Evolutionary conservation across 1,140 invertebrate species (phyloP), one percentile per base, ranked within the genome.

Genomic region (Samia ricini): DNA sequence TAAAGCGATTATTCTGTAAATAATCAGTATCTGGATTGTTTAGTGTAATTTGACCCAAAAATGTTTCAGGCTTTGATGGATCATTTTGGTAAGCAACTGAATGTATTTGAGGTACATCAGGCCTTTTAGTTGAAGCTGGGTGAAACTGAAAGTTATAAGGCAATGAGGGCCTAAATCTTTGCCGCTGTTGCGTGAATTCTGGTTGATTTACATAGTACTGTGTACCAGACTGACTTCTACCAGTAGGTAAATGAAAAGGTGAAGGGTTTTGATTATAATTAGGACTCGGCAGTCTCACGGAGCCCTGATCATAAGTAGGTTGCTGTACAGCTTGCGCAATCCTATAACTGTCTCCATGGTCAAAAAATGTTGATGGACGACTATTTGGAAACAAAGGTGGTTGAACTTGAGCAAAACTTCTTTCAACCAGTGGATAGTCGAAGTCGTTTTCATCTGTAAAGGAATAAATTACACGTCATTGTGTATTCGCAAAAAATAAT

Each of bases 31-130:
- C 91, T 21, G 92, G 92, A 76, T 91, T 92, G 64, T 92, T 91
- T 62, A 92, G 79, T 36, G 92, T 92, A 48, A 93, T 92, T 85
- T 93, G 91, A 12, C 92, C 92, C 24, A 93, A 76, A 70, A 92
- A 93, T 18, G 91, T 92, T 83, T 93, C 92, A 55, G 90, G 91
- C 74, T 92, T 91, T 6, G 91, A 91, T 3, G 92, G 91, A 70
- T 92, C 89, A 71, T 91, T 88, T 71, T 91, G 91, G 71, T 93
- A 92, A 1, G 89, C 80, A 63, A 88, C 75, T 7, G 85, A 89
- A 71, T 87, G 86, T 75, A 91, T 87, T 72, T 85, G 88, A 23
- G 83, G 76, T 19, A 78, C 64, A 55, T 91, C 87, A 49, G 90
- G 90, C 62, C 83, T 84, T 61, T 86, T 89, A 10, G 90, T 90